A percentile compares a stretch with the other conserved stretches of the same genome.
These are phyloP conservation scores for Watsonalla cultraria DNA, from an alignment of 2,888 invertebrate genomes.

Conservation along the genomic window DNA sequence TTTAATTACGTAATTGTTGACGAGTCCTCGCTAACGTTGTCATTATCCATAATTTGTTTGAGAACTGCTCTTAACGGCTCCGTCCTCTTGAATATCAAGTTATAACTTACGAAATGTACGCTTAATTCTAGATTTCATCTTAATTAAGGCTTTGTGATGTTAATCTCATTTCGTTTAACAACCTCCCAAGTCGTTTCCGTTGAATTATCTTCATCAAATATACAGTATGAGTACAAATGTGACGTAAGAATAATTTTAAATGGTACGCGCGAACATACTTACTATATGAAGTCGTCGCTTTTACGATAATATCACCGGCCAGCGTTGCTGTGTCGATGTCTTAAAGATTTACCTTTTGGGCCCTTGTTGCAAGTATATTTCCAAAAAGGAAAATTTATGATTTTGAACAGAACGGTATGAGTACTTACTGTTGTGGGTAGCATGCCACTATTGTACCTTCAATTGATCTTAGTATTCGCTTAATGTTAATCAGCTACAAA, in stretches of 20 bases:
- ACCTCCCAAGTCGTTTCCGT: background rate
- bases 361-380: constrained; percentile 24
- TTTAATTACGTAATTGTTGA: background rate
- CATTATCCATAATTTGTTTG: background rate
- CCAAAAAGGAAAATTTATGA: constrained; percentile 15
- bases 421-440: background rate
- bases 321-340: constrained; percentile 39
- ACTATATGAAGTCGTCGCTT: constrained; percentile 34
- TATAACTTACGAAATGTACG: too few relatives aligned
- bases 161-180: background rate
- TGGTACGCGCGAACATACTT: constrained; percentile 39
- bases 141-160: background rate
- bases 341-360: constrained; percentile 19
- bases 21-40: background rate
- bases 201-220: constrained; percentile 9
- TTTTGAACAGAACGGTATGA: constrained; percentile 18
- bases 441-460: too few relatives aligned
- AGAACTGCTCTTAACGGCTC: background rate
- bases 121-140: background rate
- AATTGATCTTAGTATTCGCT: too few relatives aligned
- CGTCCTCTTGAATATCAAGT: too few relatives aligned
- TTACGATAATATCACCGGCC: constrained; percentile 46
- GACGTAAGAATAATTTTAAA: constrained; percentile 16
- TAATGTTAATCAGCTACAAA: background rate
- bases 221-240: constrained; percentile 6